Percentiles rank a stretch among this genome's conserved stretches.
These are phyloP conservation scores for Plagodis pulveraria DNA, from an alignment of 2,888 invertebrate species.

Conservation along the genomic window DNA sequence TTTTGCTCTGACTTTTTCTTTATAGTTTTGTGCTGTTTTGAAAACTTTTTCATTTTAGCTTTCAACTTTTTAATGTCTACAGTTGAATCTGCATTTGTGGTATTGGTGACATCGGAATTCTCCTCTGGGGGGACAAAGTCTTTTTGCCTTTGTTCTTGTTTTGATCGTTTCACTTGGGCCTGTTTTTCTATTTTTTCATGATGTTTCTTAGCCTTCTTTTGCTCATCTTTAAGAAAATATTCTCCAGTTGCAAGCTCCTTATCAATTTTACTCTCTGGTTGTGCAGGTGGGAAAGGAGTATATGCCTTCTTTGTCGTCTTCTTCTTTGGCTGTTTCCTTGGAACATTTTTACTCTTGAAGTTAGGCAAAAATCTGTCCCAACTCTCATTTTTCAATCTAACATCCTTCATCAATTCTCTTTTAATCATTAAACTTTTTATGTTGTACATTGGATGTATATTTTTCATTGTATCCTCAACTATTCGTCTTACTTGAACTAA, in stretches of 20 bases:
- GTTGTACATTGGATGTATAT: conserved; percentile 99
- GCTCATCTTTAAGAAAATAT: conserved; percentile 96
- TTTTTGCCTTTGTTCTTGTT: conserved; percentile 91
- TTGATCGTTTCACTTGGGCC: conserved; percentile 88
- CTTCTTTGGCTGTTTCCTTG: conserved; percentile 94
- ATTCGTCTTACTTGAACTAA: conserved; percentile 94
- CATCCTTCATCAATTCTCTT: conserved; percentile 96
- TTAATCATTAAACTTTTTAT: conserved; percentile 99
- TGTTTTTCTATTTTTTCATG: conserved; percentile 93
- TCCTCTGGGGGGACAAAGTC: conserved; percentile 94
- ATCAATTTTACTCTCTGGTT: conserved; percentile 96
- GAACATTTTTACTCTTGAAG: conserved; percentile 95
- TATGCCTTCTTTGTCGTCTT: conserved; percentile 96
- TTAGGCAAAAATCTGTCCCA: conserved; percentile 99
- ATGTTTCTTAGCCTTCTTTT: conserved; percentile 88
- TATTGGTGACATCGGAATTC: conserved; percentile 46
- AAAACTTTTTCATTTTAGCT: conserved; percentile 89
- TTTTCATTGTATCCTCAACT: conserved; percentile 98
- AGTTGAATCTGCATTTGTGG: conserved; percentile 52
- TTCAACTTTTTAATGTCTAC: conserved; percentile 90
- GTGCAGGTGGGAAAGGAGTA: conserved; percentile 98
- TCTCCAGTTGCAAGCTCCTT: conserved; percentile 97
- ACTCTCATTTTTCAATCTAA: conserved; percentile 94
- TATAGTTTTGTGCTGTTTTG: conserved; percentile 72
- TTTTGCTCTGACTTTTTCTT: conserved; percentile 36